Conservation (phyloP, 2,797 vertebrate genomes). For the Sebastes minor region DNA sequence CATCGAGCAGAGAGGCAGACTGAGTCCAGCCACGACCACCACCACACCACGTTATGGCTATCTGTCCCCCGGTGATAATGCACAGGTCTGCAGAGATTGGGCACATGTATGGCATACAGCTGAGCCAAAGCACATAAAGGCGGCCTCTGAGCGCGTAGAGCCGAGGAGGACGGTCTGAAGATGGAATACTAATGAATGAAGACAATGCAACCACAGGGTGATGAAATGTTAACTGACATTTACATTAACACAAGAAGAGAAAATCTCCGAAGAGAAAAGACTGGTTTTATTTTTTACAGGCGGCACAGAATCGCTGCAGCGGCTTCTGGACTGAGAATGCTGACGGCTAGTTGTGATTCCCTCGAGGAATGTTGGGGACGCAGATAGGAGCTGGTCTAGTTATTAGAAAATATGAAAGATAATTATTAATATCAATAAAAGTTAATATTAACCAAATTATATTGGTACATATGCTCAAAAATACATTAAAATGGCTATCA, state of each 20-base stretch:
- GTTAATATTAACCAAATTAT: too few species aligned
- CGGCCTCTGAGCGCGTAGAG: neutral
- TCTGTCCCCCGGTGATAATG: constrained; percentile 30
- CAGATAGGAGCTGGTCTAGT: too few species aligned
- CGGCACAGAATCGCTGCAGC: neutral
- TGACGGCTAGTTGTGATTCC: neutral
- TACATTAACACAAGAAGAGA: constrained; percentile 13
- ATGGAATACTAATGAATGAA: constrained; percentile 29
- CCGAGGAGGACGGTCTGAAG: constrained; percentile 1
- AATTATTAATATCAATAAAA: too few species aligned
- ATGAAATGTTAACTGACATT: constrained; percentile 32
- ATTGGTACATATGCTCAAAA: too few species aligned
- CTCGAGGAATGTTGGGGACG: too few species aligned
- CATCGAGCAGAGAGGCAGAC: neutral
- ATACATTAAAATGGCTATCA: too few species aligned
- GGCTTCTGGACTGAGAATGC: neutral
- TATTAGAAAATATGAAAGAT: too few species aligned
- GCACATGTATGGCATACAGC: neutral
- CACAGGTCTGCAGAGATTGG: constrained; percentile 3
- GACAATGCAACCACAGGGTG: constrained; percentile 15
- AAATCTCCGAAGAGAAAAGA: neutral
- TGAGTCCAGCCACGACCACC: neutral
- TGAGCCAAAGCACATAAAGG: constrained; percentile 8
- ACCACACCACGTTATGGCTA: constrained; percentile 9
- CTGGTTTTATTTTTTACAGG: neutral